Percentiles rank a stretch among this genome's conserved stretches.
Evolutionary conservation across 2,888 invertebrate genomes (phyloP).

Genomic region (Caenorhabditis sulstoni): DNA sequence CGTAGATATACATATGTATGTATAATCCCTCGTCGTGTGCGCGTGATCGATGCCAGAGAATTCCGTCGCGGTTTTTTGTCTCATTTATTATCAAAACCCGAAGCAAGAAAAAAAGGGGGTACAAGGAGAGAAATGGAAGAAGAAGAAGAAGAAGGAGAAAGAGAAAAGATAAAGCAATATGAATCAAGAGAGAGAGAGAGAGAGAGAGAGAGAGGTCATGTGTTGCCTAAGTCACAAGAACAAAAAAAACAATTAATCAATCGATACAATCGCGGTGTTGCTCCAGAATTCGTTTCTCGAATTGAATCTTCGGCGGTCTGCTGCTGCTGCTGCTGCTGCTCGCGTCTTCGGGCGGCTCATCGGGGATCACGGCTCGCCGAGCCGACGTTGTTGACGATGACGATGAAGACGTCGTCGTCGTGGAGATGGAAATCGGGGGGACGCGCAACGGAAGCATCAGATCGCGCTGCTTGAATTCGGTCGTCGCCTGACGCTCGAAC

Average conservation of each 20-base stretch:
- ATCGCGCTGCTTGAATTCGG: constrained; percentile 45
- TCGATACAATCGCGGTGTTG: constrained; percentile 54
- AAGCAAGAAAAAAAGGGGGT: too few relatives aligned
- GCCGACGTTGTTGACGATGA: too few relatives aligned
- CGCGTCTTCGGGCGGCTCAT: neutral
- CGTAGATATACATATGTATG: too few relatives aligned
- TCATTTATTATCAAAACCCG: too few relatives aligned
- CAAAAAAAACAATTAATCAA: constrained; percentile 25
- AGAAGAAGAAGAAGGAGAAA: too few relatives aligned
- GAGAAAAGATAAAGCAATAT: too few relatives aligned
- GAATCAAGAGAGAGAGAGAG: too few relatives aligned
- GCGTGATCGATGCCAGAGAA: too few relatives aligned
- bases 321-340: neutral
- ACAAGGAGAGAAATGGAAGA: too few relatives aligned
- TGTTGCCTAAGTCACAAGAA: neutral
- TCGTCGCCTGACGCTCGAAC: constrained; percentile 65
- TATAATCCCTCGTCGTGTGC: too few relatives aligned
- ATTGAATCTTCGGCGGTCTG: constrained; percentile 27
- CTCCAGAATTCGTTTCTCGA: constrained; percentile 50
- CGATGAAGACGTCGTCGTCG: too few relatives aligned
- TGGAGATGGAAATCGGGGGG: neutral
- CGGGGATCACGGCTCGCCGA: constrained; percentile 3
- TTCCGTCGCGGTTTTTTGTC: too few relatives aligned
- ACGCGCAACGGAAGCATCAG: constrained; percentile 10
- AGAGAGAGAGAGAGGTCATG: neutral